Percentiles rank a stretch among this genome's conserved stretches.
phyloP scores from a whole-genome alignment of 1,140 invertebrate genomes.

The Brachionus calyciflorus region DNA sequence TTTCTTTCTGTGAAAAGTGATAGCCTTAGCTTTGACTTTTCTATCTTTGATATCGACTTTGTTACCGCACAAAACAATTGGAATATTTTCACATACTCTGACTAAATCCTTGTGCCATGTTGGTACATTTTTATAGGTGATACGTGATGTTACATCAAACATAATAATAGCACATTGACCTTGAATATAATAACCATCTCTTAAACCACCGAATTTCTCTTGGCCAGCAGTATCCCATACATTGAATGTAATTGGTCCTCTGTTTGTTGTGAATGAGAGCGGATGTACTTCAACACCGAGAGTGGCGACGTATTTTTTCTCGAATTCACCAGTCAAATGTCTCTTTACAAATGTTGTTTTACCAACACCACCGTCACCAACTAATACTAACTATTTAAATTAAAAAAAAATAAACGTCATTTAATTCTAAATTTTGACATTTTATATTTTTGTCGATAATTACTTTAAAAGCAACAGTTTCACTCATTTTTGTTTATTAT shows the following conservation, averaged over 20 bases:
- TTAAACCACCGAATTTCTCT: slow-evolving; percentile 96
- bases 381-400: slow-evolving; percentile 78
- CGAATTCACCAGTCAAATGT: slow-evolving; percentile 98
- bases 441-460: neutral
- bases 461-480: slow-evolving; percentile 35
- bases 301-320: slow-evolving; percentile 99
- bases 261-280: slow-evolving; percentile 92
- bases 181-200: slow-evolving; percentile 99
- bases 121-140: slow-evolving; percentile 99
- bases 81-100: slow-evolving; percentile 97
- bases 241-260: slow-evolving; percentile 94
- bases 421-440: no score
- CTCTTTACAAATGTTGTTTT: slow-evolving; percentile 99
- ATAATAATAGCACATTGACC: slow-evolving; percentile 98
- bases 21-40: slow-evolving; percentile 99
- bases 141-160: slow-evolving; percentile 98
- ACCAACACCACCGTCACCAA: slow-evolving; percentile 98
- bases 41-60: slow-evolving; percentile 98
- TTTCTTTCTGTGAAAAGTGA: slow-evolving; percentile 94
- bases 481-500: neutral
- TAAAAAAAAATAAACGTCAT: no score
- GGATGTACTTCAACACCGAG: slow-evolving; percentile 98
- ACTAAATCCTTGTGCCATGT: slow-evolving; percentile 99
- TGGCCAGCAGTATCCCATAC: slow-evolving; percentile 99
- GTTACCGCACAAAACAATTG: slow-evolving; percentile 74